phyloP scores from a whole-genome alignment of 1,140 invertebrate genomes.

The Cylas formicarius region DNA sequence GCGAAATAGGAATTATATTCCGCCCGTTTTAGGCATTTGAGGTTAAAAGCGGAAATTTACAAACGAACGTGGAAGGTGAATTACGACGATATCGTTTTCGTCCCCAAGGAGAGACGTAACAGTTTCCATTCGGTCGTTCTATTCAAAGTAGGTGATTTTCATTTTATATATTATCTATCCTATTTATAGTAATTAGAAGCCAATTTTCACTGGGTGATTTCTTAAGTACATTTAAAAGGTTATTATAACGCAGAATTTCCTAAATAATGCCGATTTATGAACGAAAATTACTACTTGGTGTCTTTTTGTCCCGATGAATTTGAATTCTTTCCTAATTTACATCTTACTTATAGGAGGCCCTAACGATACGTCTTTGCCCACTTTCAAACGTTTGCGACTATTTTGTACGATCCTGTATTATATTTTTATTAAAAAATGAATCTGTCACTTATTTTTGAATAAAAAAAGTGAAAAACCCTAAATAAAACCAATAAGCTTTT shows the following conservation, averaged over 20 bases:
- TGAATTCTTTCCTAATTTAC: no score
- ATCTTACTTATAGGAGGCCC: no score
- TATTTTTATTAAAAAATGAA: no score
- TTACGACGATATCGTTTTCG: slow-evolving; percentile 66
- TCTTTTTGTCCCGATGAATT: not conserved
- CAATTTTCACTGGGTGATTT: not conserved
- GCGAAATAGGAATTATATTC: slow-evolving; percentile 6
- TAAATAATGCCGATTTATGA: not conserved
- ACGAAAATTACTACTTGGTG: not conserved
- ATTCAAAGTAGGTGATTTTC: slow-evolving; percentile 11
- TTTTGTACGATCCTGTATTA: no score
- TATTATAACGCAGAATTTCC: not conserved
- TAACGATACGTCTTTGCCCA: no score
- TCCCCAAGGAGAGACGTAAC: slow-evolving; percentile 38
- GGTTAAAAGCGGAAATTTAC: slow-evolving; percentile 85
- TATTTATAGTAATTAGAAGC: no score
- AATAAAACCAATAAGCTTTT: no score
- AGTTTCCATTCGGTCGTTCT: slow-evolving; percentile 30
- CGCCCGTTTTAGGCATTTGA: slow-evolving; percentile 69
- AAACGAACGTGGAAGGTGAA: slow-evolving; percentile 93
- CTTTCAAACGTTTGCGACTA: no score
- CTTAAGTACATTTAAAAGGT: not conserved
- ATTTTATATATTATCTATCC: slow-evolving; percentile 4
- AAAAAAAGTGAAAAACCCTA: no score
- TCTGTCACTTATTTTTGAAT: no score